phyloP scores from a whole-genome alignment of 2,797 vertebrate genomes.

The Cirrhinus mrigala region DNA sequence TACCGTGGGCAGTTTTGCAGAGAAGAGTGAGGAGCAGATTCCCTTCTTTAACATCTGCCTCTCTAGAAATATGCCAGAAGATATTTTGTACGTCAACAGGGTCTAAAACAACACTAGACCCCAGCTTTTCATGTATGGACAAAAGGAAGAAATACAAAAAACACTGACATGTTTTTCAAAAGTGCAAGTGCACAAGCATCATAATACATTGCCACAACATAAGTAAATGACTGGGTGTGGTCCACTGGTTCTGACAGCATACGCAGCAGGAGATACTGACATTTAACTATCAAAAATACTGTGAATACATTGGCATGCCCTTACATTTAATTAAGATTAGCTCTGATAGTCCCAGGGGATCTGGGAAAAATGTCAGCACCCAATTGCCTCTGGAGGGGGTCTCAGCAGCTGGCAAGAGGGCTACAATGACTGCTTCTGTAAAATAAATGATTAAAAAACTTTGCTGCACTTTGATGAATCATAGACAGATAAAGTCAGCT shows the following conservation, averaged over 20 bases:
- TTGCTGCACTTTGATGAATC: slow-evolving; percentile 41
- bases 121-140: neutral
- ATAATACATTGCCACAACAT: neutral
- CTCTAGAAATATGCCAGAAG: neutral
- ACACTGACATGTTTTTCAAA: neutral
- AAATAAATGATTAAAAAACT: slow-evolving; percentile 48
- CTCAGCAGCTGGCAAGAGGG: slow-evolving; percentile 23
- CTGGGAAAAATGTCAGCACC: slow-evolving; percentile 62
- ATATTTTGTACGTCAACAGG: neutral
- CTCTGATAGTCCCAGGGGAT: slow-evolving; percentile 38
- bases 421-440: slow-evolving; percentile 25
- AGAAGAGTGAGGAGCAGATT: neutral
- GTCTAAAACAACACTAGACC: neutral
- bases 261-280: slow-evolving; percentile 54
- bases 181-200: slow-evolving; percentile 1
- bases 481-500: neutral
- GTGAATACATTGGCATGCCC: slow-evolving; percentile 58
- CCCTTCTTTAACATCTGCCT: neutral
- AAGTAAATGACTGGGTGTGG: slow-evolving; percentile 31
- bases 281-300: slow-evolving; percentile 58
- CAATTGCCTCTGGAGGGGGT: slow-evolving; percentile 39
- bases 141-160: neutral
- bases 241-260: neutral
- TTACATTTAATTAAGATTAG: slow-evolving; percentile 61
- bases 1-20: neutral